These are phyloP conservation scores for Malurus splendens DNA, from an alignment of 2,797 vertebrate genomes.

Conservation along the genomic window DNA sequence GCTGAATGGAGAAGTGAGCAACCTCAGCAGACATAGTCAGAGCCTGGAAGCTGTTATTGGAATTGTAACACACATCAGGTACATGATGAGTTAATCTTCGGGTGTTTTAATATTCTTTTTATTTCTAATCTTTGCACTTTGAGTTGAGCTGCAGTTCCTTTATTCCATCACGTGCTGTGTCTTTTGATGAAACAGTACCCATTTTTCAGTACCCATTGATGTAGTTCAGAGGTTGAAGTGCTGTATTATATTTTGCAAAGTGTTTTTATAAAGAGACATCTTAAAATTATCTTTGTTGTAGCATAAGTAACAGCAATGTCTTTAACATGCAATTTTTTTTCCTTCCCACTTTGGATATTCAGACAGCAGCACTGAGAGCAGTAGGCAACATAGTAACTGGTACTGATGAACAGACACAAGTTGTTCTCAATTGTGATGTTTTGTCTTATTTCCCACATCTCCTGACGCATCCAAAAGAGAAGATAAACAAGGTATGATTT, in stretches of 20 bases:
- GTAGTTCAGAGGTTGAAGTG: neutral
- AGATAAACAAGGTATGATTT: slow-evolving; percentile 93
- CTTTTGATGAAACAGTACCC: neutral
- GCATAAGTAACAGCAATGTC: neutral
- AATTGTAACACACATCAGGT: neutral
- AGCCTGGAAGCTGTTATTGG: neutral
- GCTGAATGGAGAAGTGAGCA: neutral
- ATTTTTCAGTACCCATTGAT: neutral
- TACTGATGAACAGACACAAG: slow-evolving; percentile 97
- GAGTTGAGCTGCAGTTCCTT: neutral
- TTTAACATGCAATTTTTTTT: slow-evolving; percentile 42
- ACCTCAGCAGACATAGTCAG: neutral
- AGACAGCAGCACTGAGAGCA: slow-evolving; percentile 96
- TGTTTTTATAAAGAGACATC: neutral
- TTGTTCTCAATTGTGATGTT: slow-evolving; percentile 97
- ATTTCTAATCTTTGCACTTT: neutral
- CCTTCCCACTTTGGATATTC: neutral
- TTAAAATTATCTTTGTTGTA: slow-evolving; percentile 21
- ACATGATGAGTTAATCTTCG: neutral
- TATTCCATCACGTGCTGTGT: neutral
- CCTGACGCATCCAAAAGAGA: slow-evolving; percentile 97
- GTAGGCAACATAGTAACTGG: slow-evolving; percentile 98
- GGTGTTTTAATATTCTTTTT: neutral
- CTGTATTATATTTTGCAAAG: slow-evolving; percentile 1
- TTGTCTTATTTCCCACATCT: slow-evolving; percentile 95